These are phyloP conservation scores for Daktulosphaira vitifoliae DNA, from an alignment of 1,140 invertebrate species.

Conservation along the genomic window DNA sequence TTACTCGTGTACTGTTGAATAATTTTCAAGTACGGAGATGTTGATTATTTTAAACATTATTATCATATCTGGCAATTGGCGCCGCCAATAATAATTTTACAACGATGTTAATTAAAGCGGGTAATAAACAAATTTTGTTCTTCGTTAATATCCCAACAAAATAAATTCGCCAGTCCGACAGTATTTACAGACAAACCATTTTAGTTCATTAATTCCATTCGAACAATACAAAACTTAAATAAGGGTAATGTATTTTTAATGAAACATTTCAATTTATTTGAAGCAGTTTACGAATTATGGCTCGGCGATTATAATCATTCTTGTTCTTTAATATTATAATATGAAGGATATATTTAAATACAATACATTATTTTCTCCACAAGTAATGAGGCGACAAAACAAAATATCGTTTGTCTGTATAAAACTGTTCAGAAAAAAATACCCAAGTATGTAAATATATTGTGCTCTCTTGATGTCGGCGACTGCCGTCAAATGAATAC, in stretches of 20 bases:
- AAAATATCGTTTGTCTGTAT: too few species aligned
- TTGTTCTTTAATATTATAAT: background rate
- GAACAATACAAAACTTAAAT: too few species aligned
- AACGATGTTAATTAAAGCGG: background rate
- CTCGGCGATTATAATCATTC: background rate
- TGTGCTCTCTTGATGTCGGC: too few species aligned
- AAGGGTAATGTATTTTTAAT: constrained; percentile 31
- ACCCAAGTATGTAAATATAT: too few species aligned
- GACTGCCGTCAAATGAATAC: too few species aligned
- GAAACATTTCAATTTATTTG: constrained; percentile 10
- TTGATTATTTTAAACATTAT: too few species aligned
- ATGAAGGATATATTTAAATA: constrained; percentile 17
- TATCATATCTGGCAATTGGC: background rate
- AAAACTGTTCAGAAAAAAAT: too few species aligned
- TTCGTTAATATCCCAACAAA: background rate
- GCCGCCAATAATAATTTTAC: background rate
- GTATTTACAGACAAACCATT: too few species aligned
- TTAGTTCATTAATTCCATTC: too few species aligned
- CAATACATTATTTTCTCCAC: constrained; percentile 1
- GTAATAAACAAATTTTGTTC: background rate
- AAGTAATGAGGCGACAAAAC: background rate
- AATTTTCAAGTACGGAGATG: too few species aligned
- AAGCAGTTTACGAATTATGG: background rate
- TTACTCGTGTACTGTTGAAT: too few species aligned
- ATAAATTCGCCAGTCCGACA: too few species aligned